Evolutionary conservation across 2,888 invertebrate genomes (phyloP).

Genomic region (Pseudeuparius sepicola): DNA sequence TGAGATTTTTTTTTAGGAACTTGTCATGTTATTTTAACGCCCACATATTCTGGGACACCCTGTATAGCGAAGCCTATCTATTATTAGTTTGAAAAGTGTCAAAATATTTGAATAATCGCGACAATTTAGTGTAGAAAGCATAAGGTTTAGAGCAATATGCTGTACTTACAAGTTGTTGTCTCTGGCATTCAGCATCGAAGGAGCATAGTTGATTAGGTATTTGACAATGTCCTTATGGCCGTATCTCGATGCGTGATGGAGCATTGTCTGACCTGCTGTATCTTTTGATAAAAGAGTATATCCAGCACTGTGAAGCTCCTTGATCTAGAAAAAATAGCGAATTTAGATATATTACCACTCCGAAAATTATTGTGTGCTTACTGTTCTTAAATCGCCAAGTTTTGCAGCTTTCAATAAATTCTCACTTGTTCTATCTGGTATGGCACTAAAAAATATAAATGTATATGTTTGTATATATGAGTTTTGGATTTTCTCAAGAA

Average conservation of each 20-base stretch:
- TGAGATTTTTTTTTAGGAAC: too few relatives aligned
- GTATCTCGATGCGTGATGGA: slow-evolving; percentile 80
- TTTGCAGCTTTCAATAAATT: slow-evolving; percentile 75
- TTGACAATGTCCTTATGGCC: slow-evolving; percentile 86
- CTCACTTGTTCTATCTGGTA: slow-evolving; percentile 75
- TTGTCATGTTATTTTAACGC: too few relatives aligned
- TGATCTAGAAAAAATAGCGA: slow-evolving; percentile 49
- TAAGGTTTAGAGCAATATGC: slow-evolving; percentile 1
- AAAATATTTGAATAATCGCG: too few relatives aligned
- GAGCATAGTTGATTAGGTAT: slow-evolving; percentile 78
- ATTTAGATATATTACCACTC: too few relatives aligned
- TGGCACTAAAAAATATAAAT: too few relatives aligned
- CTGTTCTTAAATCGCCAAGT: slow-evolving; percentile 69
- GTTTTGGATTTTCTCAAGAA: too few relatives aligned
- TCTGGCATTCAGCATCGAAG: slow-evolving; percentile 75
- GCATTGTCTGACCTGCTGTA: slow-evolving; percentile 75
- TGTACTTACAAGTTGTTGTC: slow-evolving; percentile 73
- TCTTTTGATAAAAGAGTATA: slow-evolving; percentile 69
- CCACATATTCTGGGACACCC: too few relatives aligned
- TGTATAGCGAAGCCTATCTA: too few relatives aligned
- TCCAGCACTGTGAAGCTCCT: slow-evolving; percentile 74
- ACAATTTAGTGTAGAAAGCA: too few relatives aligned
- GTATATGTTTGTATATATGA: too few relatives aligned
- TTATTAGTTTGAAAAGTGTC: too few relatives aligned
- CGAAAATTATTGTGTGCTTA: slow-evolving; percentile 39